Base-by-base conservation (phyloP, 2,888 invertebrate genomes). In the Chorisops tibialis region DNA sequence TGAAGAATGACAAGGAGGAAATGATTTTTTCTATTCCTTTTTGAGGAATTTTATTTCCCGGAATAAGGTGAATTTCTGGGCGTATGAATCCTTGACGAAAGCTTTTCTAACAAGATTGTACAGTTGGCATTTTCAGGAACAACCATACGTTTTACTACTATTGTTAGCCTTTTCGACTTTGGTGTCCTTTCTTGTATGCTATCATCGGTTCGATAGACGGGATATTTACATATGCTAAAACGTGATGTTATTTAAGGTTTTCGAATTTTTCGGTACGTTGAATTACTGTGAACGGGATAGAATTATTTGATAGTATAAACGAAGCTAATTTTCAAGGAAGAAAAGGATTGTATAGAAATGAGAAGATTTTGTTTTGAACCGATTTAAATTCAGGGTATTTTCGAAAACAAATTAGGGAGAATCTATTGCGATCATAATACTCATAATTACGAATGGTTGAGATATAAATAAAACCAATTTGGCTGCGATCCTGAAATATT, bases 171-270 rank as follows among this genome's bases (percentile, higher is more conserved):
- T 54, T 54, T 54, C n/a, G n/a, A n/a, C n/a, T n/a, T 41, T 39
- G 35, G 16, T 22, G 14, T 50, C 22, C 19, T 35, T 50, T 35
- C 35, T 14, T 14, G n/a, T n/a, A 45, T 45, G 14, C 19, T 19
- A 18, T 14, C 11, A 21, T 50, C 35, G 49, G 35, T 14, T 30
- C 14, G 21, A 22, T 4, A 47, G 22, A 47, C 22, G 6, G 41
- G 21, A 12, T 54, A 41, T 54, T 54, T 54, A 54, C 52, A 54
- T 54, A 54, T 41, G 52, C 14, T n/a, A 21, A 3, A 7, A 54
- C 52, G 52, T 54, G 52, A 39, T 22, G 39, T 54, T 54, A 54
- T 54, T 54, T 54, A 54, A 19, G 51, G 52, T 11, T 41, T 6
- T 19, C 2, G 21, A 47, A 12, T 30, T 30, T 30, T 30, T 30